These are phyloP conservation scores for Tenrec ecaudatus DNA, from an alignment of 2,113 vertebrate species.

Conservation along the genomic window DNA sequence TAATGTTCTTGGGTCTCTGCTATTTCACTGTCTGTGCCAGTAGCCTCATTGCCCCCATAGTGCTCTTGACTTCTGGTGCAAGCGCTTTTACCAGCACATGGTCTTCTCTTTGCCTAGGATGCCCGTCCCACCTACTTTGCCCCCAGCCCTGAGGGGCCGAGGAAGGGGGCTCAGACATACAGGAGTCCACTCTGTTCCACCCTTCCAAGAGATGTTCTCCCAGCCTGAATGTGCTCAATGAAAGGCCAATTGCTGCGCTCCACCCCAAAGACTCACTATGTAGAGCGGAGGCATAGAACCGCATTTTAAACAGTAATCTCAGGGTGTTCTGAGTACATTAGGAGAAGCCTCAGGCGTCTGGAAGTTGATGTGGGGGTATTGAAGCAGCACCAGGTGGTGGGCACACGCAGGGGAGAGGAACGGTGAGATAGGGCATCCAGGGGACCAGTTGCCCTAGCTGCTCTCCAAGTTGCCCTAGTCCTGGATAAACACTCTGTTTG, in stretches of 20 bases:
- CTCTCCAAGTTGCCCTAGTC: neutral
- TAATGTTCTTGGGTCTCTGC: neutral
- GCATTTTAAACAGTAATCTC: neutral
- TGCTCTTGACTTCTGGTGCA: neutral
- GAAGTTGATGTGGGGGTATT: neutral
- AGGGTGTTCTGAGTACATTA: neutral
- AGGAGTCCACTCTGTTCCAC: neutral
- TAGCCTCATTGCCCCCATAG: neutral
- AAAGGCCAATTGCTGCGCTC: neutral
- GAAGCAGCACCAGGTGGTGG: neutral
- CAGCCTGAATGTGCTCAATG: neutral
- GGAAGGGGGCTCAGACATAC: neutral
- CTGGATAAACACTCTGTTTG: neutral
- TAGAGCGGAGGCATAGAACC: neutral
- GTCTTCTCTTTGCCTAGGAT: neutral
- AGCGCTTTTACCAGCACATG: accelerated
- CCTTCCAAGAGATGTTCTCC: neutral
- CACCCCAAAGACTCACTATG: neutral
- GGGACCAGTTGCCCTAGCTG: neutral
- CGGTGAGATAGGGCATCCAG: neutral
- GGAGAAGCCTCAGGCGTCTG: neutral
- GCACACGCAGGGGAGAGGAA: neutral
- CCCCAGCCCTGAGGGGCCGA: neutral
- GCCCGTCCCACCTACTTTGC: neutral
- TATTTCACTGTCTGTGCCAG: neutral